These are phyloP conservation scores for Idaea aversata DNA, from an alignment of 2,888 invertebrate genomes.

Conservation along the genomic window DNA sequence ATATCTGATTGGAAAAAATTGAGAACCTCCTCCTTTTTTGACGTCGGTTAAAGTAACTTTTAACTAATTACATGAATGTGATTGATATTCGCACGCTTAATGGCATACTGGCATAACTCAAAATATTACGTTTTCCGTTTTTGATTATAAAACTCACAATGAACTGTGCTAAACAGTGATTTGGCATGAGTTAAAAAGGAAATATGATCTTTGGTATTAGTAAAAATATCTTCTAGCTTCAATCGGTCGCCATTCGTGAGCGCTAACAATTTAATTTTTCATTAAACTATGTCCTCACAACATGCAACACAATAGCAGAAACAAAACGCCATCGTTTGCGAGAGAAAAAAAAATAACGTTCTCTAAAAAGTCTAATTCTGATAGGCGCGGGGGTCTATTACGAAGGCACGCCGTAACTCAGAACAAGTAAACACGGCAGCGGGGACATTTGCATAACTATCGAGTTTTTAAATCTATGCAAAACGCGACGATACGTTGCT, in stretches of 20 bases:
- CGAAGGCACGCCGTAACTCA: constrained; percentile 73
- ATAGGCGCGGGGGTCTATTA: constrained; percentile 68
- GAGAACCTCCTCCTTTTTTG: too few relatives aligned
- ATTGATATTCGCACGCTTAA: too few relatives aligned
- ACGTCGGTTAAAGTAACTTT: too few relatives aligned
- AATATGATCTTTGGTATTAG: too few relatives aligned
- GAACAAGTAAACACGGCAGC: constrained; percentile 75
- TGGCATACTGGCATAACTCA: too few relatives aligned
- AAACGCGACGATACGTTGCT: constrained; percentile 76
- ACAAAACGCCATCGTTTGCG: constrained; percentile 35
- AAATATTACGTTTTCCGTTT: neutral
- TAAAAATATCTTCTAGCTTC: neutral
- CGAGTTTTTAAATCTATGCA: constrained; percentile 80
- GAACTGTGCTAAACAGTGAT: too few relatives aligned
- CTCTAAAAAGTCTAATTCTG: constrained; percentile 64
- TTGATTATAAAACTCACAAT: too few relatives aligned
- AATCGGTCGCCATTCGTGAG: constrained; percentile 33
- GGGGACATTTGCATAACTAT: constrained; percentile 75
- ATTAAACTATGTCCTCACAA: constrained; percentile 39
- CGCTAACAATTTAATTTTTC: constrained; percentile 36
- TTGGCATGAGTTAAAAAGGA: neutral
- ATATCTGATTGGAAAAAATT: too few relatives aligned
- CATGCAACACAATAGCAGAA: constrained; percentile 59
- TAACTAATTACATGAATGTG: too few relatives aligned
- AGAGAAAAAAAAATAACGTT: constrained; percentile 36